Conservation (phyloP, 2,797 vertebrate genomes). For the Leuciscus waleckii region DNA sequence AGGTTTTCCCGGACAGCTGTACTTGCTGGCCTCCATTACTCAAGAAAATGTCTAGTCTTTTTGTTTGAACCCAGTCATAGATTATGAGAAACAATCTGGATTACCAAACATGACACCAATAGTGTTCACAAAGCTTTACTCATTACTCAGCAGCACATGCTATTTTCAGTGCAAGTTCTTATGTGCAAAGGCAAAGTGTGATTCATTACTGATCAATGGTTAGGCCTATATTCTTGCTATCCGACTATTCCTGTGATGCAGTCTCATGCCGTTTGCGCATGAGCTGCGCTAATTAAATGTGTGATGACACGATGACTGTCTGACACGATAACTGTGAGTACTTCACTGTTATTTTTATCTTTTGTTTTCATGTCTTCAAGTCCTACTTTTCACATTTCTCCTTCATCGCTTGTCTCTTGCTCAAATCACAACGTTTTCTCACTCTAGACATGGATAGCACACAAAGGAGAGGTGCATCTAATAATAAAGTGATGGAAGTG, state of each 20-base stretch:
- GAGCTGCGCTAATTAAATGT: conserved; percentile 43
- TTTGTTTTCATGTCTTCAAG: conserved; percentile 20
- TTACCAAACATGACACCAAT: background rate
- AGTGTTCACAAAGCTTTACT: background rate
- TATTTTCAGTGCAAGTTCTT: conserved; percentile 4
- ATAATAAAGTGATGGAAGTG: conserved; percentile 27
- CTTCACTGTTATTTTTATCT: conserved; percentile 38
- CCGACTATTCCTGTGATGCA: background rate
- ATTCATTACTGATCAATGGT: conserved; percentile 13
- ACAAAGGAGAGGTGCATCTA: conserved; percentile 1
- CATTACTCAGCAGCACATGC: conserved; percentile 2
- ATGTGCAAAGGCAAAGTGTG: conserved; percentile 4
- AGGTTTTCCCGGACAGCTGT: background rate
- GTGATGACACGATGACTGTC: conserved; percentile 29
- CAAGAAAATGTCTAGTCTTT: background rate
- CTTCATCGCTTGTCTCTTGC: conserved; percentile 24
- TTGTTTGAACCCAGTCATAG: background rate
- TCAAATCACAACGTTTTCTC: conserved; percentile 10
- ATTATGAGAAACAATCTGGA: background rate
- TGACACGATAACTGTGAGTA: conserved; percentile 35
- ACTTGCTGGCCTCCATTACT: background rate
- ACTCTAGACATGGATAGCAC: background rate
- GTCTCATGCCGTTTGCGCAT: conserved; percentile 13
- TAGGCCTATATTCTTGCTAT: background rate
- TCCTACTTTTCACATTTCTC: conserved; percentile 20